A percentile compares a stretch with the other conserved stretches of the same genome.
These are phyloP conservation scores for Crocallis elinguaria DNA, from an alignment of 2,888 invertebrate genomes.

Conservation along the genomic window DNA sequence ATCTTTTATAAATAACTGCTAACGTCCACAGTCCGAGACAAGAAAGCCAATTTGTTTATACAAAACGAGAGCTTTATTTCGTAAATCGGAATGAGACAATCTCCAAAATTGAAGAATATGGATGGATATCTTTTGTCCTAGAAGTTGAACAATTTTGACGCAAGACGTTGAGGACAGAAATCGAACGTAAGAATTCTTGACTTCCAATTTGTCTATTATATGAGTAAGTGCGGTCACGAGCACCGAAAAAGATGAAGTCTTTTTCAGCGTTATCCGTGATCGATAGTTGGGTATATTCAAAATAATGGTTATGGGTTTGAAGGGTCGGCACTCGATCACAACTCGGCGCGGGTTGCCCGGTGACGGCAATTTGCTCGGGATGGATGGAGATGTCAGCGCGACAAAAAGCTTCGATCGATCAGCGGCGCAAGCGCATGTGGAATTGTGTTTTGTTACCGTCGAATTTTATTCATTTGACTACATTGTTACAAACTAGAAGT, in stretches of 20 bases:
- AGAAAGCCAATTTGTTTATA: slow-evolving; percentile 62
- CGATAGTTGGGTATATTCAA: slow-evolving; percentile 75
- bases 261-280: slow-evolving; percentile 63
- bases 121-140: slow-evolving; percentile 36
- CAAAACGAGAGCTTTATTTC: slow-evolving; percentile 28
- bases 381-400: slow-evolving; percentile 80
- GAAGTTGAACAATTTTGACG: slow-evolving; percentile 61
- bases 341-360: slow-evolving; percentile 60
- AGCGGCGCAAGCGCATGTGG: slow-evolving; percentile 70
- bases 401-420: slow-evolving; percentile 83
- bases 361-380: slow-evolving; percentile 77
- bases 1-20: slow-evolving; percentile 74
- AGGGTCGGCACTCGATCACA: slow-evolving; percentile 71
- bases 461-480: slow-evolving; percentile 5
- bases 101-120: slow-evolving; percentile 24
- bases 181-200: slow-evolving; percentile 14
- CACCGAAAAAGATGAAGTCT: slow-evolving; percentile 53
- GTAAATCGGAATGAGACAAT: slow-evolving; percentile 24
- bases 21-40: slow-evolving; percentile 47
- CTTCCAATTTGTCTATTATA: slow-evolving; percentile 28
- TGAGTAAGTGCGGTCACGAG: slow-evolving; percentile 40
- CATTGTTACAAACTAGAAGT: not conserved
- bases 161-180: slow-evolving; percentile 38
- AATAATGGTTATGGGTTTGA: slow-evolving; percentile 64
- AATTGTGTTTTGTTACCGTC: slow-evolving; percentile 42